Percentiles rank a stretch among this genome's conserved stretches.
Conservation (phyloP, 2,888 invertebrate species). For the Tetanocera ferruginea region DNA sequence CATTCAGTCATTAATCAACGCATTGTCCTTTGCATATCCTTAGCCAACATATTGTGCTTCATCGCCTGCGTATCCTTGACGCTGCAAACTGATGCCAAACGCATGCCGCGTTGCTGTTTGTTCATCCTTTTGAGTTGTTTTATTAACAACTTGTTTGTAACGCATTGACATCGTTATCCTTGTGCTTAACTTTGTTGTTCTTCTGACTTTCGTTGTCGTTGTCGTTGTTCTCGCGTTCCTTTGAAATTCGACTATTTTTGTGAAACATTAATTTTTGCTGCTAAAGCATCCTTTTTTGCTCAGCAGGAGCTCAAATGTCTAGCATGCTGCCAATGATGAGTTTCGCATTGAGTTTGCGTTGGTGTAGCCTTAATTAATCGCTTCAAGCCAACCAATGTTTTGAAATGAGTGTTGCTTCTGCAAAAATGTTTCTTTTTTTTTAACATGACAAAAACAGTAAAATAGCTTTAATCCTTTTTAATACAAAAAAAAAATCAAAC, state of each 20-base stretch:
- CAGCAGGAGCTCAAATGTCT: constrained; percentile 27
- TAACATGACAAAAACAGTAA: too few relatives aligned
- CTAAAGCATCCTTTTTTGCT: constrained; percentile 26
- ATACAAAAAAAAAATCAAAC: too few relatives aligned
- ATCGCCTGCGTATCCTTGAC: neutral
- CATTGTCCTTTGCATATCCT: constrained; percentile 45
- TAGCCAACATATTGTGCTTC: neutral
- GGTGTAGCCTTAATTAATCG: neutral
- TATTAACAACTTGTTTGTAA: constrained; percentile 23
- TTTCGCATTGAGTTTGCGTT: constrained; percentile 2
- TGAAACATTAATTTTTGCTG: constrained; percentile 20
- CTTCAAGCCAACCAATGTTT: neutral
- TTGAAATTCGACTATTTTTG: constrained; percentile 54
- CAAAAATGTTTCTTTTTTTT: too few relatives aligned
- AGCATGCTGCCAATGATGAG: neutral
- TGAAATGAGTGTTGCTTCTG: too few relatives aligned
- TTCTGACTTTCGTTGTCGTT: constrained; percentile 48
- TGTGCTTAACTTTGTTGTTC: constrained; percentile 46
- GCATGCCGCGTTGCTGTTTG: constrained; percentile 51
- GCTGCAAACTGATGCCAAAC: constrained; percentile 55
- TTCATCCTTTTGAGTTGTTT: constrained; percentile 12
- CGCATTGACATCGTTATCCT: constrained; percentile 15
- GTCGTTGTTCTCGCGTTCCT: constrained; percentile 34
- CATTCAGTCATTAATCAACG: constrained; percentile 55
- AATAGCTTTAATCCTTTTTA: too few relatives aligned